Conservation (phyloP, 2,888 invertebrate species). For the Yponomeuta cagnagella region DNA sequence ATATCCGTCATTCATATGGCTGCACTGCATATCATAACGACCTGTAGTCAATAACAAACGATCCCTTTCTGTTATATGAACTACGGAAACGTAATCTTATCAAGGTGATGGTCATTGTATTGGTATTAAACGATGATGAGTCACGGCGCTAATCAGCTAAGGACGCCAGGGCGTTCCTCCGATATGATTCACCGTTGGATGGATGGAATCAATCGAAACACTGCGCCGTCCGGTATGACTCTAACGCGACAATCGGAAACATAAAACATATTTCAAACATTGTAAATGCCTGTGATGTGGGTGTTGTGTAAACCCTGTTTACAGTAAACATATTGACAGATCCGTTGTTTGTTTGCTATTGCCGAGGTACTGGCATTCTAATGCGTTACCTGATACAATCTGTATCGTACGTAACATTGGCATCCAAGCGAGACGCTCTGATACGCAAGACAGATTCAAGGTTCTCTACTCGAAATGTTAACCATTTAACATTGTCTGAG, state of each 20-base stretch:
- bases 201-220: constrained; percentile 24
- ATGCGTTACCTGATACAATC: constrained; percentile 12
- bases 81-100: constrained; percentile 38
- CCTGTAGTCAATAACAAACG: not conserved
- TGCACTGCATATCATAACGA: no score
- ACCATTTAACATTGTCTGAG: constrained; percentile 1
- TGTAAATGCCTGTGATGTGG: not conserved
- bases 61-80: not conserved
- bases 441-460: constrained; percentile 46
- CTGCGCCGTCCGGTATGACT: not conserved
- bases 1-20: no score
- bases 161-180: constrained; percentile 60
- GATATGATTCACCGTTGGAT: constrained; percentile 46
- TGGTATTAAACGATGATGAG: constrained; percentile 56
- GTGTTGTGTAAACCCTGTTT: not conserved
- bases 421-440: constrained; percentile 60
- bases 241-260: not conserved
- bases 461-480: constrained; percentile 25
- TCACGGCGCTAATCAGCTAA: constrained; percentile 60
- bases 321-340: not conserved
- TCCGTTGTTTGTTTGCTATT: not conserved
- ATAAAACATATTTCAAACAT: constrained; percentile 5
- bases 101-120: constrained; percentile 29
- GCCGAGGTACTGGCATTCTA: not conserved
- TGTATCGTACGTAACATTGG: constrained; percentile 34